These are phyloP conservation scores for Pterois miles DNA, from an alignment of 2,797 vertebrate genomes.

Conservation along the genomic window DNA sequence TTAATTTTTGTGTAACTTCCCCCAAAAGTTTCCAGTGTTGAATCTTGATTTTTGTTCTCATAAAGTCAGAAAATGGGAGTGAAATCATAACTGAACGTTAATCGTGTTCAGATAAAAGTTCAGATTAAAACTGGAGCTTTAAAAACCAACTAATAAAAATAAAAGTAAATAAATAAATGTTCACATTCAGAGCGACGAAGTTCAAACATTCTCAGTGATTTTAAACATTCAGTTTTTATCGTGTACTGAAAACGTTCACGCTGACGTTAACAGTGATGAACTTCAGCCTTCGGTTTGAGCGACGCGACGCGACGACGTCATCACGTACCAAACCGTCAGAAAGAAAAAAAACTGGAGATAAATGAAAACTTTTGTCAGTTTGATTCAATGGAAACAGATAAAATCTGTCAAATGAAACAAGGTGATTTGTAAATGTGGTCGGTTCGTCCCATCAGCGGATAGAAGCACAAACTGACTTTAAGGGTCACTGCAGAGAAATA, in stretches of 20 bases:
- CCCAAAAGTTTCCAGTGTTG: neutral
- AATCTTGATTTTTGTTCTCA: neutral
- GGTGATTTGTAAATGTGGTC: too few relatives aligned
- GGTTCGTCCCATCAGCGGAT: too few relatives aligned
- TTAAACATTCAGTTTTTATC: slow-evolving; percentile 5
- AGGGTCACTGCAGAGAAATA: neutral
- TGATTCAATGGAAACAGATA: neutral
- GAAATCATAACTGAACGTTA: too few relatives aligned
- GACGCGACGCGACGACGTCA: neutral
- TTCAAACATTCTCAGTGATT: slow-evolving; percentile 38
- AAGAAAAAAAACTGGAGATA: neutral
- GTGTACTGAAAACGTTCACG: neutral
- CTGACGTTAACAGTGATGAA: neutral
- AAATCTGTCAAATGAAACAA: neutral
- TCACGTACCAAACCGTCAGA: neutral
- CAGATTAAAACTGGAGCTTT: too few relatives aligned
- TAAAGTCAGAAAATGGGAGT: neutral
- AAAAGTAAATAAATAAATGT: neutral
- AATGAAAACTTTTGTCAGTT: neutral
- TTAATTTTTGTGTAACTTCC: neutral
- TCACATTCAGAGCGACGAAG: slow-evolving; percentile 37
- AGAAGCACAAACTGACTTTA: neutral
- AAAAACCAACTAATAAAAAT: neutral
- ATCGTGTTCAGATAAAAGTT: too few relatives aligned
- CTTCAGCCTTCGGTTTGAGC: slow-evolving; percentile 55